Evolutionary conservation across 1,140 invertebrate species (phyloP).

Genomic region (Lepidurus arcticus): DNA sequence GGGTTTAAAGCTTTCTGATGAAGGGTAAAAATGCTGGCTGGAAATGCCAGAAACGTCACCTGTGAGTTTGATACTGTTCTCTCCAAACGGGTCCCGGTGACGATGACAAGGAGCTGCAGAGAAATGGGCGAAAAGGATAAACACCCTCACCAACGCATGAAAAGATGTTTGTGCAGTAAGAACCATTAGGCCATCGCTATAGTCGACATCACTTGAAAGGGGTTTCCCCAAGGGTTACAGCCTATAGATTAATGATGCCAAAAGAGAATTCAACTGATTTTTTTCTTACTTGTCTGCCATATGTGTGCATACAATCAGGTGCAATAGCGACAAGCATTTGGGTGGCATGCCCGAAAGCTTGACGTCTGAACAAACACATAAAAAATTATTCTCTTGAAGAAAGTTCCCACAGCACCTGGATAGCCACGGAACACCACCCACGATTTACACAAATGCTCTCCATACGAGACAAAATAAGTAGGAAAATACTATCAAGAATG

Average conservation of each 20-base stretch:
- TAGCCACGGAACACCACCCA: background rate
- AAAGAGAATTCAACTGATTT: background rate
- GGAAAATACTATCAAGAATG: background rate
- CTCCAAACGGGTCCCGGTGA: background rate
- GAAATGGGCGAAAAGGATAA: background rate
- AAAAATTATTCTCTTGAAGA: background rate
- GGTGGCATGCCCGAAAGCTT: background rate
- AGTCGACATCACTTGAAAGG: background rate
- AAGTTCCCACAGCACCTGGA: background rate
- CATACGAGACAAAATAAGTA: background rate
- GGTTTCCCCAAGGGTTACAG: background rate
- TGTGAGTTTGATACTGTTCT: background rate
- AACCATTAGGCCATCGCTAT: background rate
- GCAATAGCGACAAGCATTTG: background rate
- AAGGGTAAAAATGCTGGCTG: background rate
- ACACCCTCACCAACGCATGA: background rate
- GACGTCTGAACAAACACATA: background rate
- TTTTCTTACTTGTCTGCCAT: background rate
- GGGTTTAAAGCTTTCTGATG: background rate
- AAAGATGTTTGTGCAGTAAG: slow-evolving; percentile 15
- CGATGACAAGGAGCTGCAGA: background rate
- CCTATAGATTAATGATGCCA: background rate
- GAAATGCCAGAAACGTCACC: background rate
- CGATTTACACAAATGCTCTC: background rate
- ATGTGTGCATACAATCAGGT: background rate